Evolutionary conservation across 2,888 invertebrate species (phyloP).

Genomic region (Oligia fasciuncula): DNA sequence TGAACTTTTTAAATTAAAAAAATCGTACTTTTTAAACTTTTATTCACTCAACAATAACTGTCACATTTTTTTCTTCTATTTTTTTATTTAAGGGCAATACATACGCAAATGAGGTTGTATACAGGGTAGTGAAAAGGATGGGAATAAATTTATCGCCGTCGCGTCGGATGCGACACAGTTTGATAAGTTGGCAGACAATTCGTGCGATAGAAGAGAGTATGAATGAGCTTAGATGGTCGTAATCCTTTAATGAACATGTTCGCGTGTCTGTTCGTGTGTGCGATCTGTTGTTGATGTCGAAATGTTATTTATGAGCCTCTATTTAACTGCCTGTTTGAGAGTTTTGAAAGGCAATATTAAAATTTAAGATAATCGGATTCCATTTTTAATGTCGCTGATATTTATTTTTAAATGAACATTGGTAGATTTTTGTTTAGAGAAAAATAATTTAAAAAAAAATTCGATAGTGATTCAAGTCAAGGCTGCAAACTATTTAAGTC

Average conservation of each 20-base stretch:
- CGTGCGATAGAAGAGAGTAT: constrained; percentile 78
- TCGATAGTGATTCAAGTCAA: neutral
- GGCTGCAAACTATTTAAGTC: neutral
- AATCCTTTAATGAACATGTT: constrained; percentile 81
- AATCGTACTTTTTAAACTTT: constrained; percentile 34
- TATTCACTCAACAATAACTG: constrained; percentile 16
- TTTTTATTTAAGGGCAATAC: constrained; percentile 16
- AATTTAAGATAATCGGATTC: constrained; percentile 6
- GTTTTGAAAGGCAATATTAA: constrained; percentile 2
- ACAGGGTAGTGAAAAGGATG: constrained; percentile 84
- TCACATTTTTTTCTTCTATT: constrained; percentile 32
- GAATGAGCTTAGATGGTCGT: constrained; percentile 83
- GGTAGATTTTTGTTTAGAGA: neutral
- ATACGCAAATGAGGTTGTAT: constrained; percentile 78
- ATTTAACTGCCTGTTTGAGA: constrained; percentile 6
- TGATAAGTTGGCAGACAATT: constrained; percentile 83
- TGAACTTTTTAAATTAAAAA: constrained; percentile 51
- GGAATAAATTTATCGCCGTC: constrained; percentile 88
- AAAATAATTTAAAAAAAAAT: too few relatives aligned
- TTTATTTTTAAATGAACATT: neutral
- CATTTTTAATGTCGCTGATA: neutral
- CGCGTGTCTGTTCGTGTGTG: constrained; percentile 75
- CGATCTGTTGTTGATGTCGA: constrained; percentile 42
- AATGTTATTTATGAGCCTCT: constrained; percentile 26
- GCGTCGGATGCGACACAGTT: constrained; percentile 78